Percentiles rank a stretch among this genome's conserved stretches.
phyloP scores from a whole-genome alignment of 2,797 vertebrate species.

The Alectoris magna region DNA sequence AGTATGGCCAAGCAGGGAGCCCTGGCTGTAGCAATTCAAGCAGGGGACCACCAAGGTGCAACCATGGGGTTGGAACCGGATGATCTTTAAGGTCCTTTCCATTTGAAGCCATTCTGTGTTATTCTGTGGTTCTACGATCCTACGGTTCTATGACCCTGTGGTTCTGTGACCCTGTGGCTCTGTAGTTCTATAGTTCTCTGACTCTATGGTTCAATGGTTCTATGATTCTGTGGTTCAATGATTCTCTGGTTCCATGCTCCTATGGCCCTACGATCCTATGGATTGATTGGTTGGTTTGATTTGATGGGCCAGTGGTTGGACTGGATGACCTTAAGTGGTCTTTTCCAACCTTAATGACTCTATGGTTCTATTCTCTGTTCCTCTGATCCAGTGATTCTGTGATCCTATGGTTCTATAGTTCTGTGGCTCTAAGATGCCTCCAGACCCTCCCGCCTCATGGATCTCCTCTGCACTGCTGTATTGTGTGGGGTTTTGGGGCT shows the following conservation, averaged over 20 bases:
- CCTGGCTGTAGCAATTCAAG: neutral
- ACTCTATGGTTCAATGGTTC: too few relatives aligned
- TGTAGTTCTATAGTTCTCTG: too few relatives aligned
- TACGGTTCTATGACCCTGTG: neutral
- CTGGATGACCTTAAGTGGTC: too few relatives aligned
- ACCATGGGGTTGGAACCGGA: neutral
- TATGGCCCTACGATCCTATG: neutral
- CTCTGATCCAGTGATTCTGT: neutral
- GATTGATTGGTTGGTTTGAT: too few relatives aligned
- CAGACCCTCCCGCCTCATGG: neutral
- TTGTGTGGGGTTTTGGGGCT: too few relatives aligned
- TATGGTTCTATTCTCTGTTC: too few relatives aligned
- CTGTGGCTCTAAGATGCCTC: neutral
- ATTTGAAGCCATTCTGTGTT: neutral
- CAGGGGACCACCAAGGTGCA: neutral
- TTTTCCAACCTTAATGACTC: too few relatives aligned
- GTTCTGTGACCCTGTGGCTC: too few relatives aligned
- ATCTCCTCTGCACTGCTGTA: fast-evolving
- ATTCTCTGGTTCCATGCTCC: too few relatives aligned
- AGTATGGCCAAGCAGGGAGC: too few relatives aligned
- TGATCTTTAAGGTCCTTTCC: neutral
- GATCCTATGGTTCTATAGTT: neutral
- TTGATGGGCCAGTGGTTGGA: too few relatives aligned
- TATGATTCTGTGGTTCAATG: too few relatives aligned
- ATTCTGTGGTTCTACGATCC: neutral